phyloP scores from a whole-genome alignment of 2,797 vertebrate genomes.

The Euphonia xanthogaster region DNA sequence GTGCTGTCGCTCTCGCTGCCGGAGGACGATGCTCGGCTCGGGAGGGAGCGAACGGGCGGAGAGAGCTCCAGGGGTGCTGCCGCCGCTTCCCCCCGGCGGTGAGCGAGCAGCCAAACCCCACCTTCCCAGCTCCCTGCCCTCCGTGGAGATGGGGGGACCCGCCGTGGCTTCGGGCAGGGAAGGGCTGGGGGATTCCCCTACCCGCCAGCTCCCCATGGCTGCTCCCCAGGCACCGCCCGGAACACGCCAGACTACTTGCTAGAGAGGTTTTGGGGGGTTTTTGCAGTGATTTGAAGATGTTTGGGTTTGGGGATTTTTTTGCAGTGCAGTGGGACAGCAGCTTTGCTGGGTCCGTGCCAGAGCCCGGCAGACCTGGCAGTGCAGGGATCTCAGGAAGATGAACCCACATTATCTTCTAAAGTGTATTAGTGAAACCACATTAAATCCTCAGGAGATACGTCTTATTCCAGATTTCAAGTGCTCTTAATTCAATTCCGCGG shows the following conservation, averaged over 20 bases:
- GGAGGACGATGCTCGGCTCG: neutral
- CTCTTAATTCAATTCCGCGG: neutral
- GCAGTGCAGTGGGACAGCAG: neutral
- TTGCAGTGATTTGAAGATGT: neutral
- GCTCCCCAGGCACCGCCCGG: neutral
- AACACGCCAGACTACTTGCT: accelerated
- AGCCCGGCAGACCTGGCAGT: neutral
- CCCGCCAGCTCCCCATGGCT: neutral
- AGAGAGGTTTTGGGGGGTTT: accelerated
- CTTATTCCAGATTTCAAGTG: neutral
- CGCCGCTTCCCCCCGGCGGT: accelerated
- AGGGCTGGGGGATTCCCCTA: neutral
- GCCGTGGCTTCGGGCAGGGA: accelerated
- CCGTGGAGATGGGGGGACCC: accelerated
- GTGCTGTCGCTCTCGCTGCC: neutral
- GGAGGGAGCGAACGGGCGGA: neutral
- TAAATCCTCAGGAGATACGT: neutral
- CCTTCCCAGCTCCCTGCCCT: neutral
- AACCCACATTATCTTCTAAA: neutral
- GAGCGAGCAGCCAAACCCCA: accelerated
- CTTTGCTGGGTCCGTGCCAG: neutral
- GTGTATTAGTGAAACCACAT: neutral
- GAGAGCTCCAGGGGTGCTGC: accelerated
- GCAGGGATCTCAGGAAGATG: neutral
- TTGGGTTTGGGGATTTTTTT: neutral